Conservation (phyloP, 2,888 invertebrate species). For the Baronia brevicornis region DNA sequence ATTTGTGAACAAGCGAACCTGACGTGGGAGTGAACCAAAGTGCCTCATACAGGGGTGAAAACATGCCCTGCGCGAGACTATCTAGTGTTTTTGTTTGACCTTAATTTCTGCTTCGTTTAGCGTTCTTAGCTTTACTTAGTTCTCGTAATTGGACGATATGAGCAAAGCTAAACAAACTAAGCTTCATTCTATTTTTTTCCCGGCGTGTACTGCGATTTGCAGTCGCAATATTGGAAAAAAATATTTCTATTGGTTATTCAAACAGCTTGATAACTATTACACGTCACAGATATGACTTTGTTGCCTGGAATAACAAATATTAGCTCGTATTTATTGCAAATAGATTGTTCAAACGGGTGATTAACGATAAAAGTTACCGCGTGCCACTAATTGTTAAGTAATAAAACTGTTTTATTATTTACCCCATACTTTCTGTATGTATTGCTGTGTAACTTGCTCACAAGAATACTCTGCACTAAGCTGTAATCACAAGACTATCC, state of each 20-base stretch:
- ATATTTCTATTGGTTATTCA: constrained; percentile 5
- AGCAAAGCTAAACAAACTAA: not conserved
- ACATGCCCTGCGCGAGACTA: no score
- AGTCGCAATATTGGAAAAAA: constrained; percentile 2
- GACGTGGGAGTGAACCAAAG: no score
- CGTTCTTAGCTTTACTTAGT: no score
- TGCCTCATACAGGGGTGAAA: no score
- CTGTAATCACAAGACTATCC: no score
- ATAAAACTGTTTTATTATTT: constrained; percentile 9
- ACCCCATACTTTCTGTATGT: constrained; percentile 1
- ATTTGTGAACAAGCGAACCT: no score
- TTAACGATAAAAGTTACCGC: constrained; percentile 7
- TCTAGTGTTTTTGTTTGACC: no score
- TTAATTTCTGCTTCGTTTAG: no score
- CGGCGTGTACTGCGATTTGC: no score
- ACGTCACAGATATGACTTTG: constrained; percentile 7
- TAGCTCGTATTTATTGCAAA: constrained; percentile 8
- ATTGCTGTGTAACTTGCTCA: constrained; percentile 1
- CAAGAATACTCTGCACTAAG: no score
- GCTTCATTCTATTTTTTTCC: not conserved
- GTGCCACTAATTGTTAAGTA: constrained; percentile 7
- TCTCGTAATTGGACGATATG: no score
- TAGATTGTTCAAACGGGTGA: constrained; percentile 9
- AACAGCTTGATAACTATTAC: constrained; percentile 1
- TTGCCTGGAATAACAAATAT: constrained; percentile 11